A percentile compares a stretch with the other conserved stretches of the same genome.
These are phyloP conservation scores for Calameuta filiformis DNA, from an alignment of 2,888 invertebrate species.

Conservation along the genomic window DNA sequence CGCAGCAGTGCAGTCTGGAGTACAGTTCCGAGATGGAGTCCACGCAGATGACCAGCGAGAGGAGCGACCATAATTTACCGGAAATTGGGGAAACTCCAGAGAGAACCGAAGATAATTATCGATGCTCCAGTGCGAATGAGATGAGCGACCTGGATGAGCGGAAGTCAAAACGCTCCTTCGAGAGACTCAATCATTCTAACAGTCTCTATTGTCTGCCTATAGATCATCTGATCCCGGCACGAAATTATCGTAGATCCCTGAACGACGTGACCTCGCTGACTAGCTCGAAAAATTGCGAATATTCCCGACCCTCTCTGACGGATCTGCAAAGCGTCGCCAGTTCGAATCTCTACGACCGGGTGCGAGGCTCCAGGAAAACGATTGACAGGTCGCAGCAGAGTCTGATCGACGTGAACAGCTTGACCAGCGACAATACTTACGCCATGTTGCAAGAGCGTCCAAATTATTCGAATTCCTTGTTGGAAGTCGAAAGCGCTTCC, in stretches of 20 bases:
- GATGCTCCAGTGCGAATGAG: conserved; percentile 38
- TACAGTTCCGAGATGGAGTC: conserved; percentile 71
- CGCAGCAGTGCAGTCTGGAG: conserved; percentile 78
- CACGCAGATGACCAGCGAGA: conserved; percentile 55
- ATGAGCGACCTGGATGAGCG: conserved; percentile 30
- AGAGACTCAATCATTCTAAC: conserved; percentile 49
- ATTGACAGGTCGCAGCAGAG: conserved; percentile 39
- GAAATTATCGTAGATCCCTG: conserved; percentile 52
- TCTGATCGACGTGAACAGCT: conserved; percentile 38
- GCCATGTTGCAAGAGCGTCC: conserved; percentile 14
- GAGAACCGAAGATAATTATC: conserved; percentile 29
- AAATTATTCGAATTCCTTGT: conserved; percentile 21
- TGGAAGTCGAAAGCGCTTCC: conserved; percentile 34
- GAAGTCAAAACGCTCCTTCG: conserved; percentile 25
- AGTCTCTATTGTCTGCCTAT: conserved; percentile 53
- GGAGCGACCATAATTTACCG: conserved; percentile 58
- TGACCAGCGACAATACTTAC: conserved; percentile 40
- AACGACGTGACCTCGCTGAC: conserved; percentile 52
- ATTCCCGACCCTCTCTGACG: conserved; percentile 46
- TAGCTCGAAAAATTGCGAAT: conserved; percentile 48
- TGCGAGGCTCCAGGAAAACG: conserved; percentile 38
- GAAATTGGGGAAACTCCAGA: conserved; percentile 47
- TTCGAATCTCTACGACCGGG: conserved; percentile 40
- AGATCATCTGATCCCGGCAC: conserved; percentile 33
- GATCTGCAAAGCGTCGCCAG: conserved; percentile 43